Evolutionary conservation across 2,888 invertebrate genomes (phyloP), one percentile per base, ranked within the genome.

Genomic region (Drosophila stalkeri): DNA sequence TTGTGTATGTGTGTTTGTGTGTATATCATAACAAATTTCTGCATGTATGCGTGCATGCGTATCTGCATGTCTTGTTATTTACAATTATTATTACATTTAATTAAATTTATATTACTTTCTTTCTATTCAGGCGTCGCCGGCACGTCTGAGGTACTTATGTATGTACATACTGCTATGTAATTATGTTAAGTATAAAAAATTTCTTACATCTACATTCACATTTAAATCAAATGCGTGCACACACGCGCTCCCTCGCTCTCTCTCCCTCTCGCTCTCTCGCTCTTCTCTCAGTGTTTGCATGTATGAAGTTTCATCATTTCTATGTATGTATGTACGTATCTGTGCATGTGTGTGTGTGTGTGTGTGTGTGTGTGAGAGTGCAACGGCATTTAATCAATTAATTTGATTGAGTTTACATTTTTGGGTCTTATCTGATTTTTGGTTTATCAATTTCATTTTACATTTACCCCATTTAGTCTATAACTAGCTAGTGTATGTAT

Each of bases 131-230:
- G 72, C 87, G 85, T 79, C 75, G 70, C 49, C 74, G 59, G 47
- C 54, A 78, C 75, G 79, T 64, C 80, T 70, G 77, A 77, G 80
- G 75, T 77, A 77, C 77, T 75, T 79, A 70, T 75, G 64, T 71
- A 55, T 61, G 57, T 63, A 72, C 65, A 72, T 63, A 63, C 62
- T 63, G 23, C 37, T 65, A 46, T 68, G 57, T 60, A 54, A 68
- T 73, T 65, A 51, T 51, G 51, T 51, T 51, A 60, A 49, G 80
- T 77, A 77, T 77, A 66, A 77, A 77, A 77, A 75, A 27, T 27
- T 54, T 67, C 47, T 75, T 75, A 77, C 0, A 20, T 31, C 64
- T 77, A 44, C 64, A 35, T 52, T 66, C 80, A 77, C 80, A 80
- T 75, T 52, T 75, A 75, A 57, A 66, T 77, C 55, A 51, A 77